Evolutionary conservation across 2,113 vertebrate genomes (phyloP).

Genomic region (Otus sunia): DNA sequence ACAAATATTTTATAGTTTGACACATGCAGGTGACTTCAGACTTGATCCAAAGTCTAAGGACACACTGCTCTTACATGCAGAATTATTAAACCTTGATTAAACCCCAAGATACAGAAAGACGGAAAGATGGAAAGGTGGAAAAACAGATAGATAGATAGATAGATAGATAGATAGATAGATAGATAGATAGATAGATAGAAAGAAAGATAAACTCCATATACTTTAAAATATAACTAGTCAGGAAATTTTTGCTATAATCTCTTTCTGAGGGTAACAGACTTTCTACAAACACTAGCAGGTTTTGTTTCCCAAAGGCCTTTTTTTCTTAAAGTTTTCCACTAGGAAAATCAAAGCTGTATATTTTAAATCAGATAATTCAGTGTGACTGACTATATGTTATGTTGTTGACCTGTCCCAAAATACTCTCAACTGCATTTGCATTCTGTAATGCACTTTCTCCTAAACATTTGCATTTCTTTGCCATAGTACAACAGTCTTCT

Average conservation of each 20-base stretch:
- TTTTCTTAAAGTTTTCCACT: neutral
- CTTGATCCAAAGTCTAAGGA: neutral
- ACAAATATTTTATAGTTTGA: neutral
- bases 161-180: neutral
- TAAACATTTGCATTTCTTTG: neutral
- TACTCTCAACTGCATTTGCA: neutral
- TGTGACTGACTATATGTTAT: neutral
- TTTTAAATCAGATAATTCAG: neutral
- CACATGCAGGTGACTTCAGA: neutral
- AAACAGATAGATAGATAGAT: neutral
- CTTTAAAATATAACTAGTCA: neutral
- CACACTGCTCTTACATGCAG: neutral
- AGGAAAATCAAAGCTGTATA: neutral
- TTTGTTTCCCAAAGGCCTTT: neutral
- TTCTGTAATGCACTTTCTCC: neutral
- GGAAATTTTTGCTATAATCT: neutral
- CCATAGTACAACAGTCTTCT: neutral
- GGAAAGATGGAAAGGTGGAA: neutral
- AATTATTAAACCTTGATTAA: slow-evolving; percentile 6
- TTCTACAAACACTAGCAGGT: neutral
- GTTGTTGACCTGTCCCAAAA: neutral
- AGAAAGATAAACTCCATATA: neutral
- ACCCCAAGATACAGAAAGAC: neutral
- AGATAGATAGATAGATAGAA: neutral
- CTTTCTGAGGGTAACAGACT: neutral